A percentile compares a stretch with the other conserved stretches of the same genome.
Conservation (phyloP, 2,113 vertebrate genomes). For the Cricetomys ansorgei region DNA sequence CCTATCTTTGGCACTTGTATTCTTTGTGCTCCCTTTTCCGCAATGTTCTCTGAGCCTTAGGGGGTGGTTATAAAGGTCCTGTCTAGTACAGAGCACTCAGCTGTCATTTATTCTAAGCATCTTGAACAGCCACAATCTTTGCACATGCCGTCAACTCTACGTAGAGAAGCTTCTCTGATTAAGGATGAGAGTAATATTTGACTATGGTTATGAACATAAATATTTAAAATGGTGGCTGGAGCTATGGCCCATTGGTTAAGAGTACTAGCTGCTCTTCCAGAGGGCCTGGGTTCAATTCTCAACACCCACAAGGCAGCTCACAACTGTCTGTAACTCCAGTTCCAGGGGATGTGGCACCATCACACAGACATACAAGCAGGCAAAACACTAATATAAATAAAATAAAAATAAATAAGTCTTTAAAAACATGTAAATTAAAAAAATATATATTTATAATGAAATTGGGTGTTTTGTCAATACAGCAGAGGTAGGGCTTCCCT, state of each 20-base stretch:
- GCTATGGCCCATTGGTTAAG: no score
- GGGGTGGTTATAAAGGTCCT: neutral
- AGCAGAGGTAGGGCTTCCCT: neutral
- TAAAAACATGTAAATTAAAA: no score
- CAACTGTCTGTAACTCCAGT: no score
- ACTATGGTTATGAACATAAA: neutral
- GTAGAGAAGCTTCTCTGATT: neutral
- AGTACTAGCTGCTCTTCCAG: no score
- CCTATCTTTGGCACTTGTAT: neutral
- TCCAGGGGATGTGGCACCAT: no score
- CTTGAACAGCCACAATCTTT: neutral
- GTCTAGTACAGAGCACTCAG: neutral
- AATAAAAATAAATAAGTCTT: no score
- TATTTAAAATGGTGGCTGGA: no score
- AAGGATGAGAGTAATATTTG: neutral
- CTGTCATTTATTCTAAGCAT: neutral
- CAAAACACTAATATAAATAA: no score
- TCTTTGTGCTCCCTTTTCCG: neutral
- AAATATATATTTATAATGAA: neutral
- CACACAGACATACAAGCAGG: no score
- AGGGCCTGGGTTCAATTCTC: no score
- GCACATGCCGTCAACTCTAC: neutral
- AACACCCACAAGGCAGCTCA: no score
- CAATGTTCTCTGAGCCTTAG: neutral
- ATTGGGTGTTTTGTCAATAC: neutral